Conservation (phyloP, 2,797 vertebrate genomes). For the Brachyrhaphis roseni region DNA sequence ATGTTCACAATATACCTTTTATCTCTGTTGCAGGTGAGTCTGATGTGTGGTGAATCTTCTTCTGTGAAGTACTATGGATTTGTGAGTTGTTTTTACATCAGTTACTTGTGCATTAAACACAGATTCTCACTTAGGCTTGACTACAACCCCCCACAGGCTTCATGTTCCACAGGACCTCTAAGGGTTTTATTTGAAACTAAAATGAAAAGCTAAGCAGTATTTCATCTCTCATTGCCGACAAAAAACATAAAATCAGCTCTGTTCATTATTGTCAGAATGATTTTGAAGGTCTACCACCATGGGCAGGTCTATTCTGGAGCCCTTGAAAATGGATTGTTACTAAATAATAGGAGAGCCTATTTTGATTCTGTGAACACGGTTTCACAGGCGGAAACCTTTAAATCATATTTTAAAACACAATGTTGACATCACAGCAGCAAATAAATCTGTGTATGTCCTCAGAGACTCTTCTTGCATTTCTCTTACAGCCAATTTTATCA, state of each 20-base stretch:
- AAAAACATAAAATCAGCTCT: slow-evolving; percentile 8
- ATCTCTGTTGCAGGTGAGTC: slow-evolving; percentile 61
- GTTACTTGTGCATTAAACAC: slow-evolving; percentile 23
- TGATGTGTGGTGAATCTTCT: slow-evolving; percentile 25
- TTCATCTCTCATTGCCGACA: slow-evolving; percentile 9
- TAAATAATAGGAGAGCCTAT: slow-evolving; percentile 40
- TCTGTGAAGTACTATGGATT: slow-evolving; percentile 28
- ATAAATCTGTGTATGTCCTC: slow-evolving; percentile 45
- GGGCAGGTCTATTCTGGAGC: slow-evolving; percentile 33
- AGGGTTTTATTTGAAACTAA: slow-evolving; percentile 8
- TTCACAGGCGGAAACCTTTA: slow-evolving; percentile 64
- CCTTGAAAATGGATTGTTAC: slow-evolving; percentile 38
- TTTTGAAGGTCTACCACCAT: slow-evolving; percentile 16
- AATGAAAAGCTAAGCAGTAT: slow-evolving; percentile 15
- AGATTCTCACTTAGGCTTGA: neutral
- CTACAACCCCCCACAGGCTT: neutral
- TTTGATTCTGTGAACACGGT: slow-evolving; percentile 61
- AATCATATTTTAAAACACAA: slow-evolving; percentile 56
- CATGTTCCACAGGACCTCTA: neutral
- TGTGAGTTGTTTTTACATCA: slow-evolving; percentile 52
- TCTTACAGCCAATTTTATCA: slow-evolving; percentile 54
- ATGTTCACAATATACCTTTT: slow-evolving; percentile 18
- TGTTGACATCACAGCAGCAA: slow-evolving; percentile 63
- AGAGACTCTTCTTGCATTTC: slow-evolving; percentile 48
- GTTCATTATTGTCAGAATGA: slow-evolving; percentile 14